Evolutionary conservation across 1,140 invertebrate species (phyloP).

Genomic region (Lucilia cuprina): DNA sequence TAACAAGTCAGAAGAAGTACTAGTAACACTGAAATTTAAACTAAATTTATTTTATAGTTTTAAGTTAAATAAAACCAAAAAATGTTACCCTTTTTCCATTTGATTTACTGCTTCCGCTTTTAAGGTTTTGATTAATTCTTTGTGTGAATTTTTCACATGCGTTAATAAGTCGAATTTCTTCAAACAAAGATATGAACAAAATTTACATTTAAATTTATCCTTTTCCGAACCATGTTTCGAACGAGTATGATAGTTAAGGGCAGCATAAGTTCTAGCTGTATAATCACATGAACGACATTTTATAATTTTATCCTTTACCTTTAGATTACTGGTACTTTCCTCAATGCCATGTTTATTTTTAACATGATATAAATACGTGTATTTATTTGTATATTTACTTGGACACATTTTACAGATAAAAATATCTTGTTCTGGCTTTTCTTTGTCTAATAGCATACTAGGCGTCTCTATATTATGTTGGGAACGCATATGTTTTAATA

Average conservation of each 20-base stretch:
- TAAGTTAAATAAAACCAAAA: background rate
- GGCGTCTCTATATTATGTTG: background rate
- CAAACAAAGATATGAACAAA: background rate
- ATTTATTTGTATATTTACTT: background rate
- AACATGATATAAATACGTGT: background rate
- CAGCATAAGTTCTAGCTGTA: background rate
- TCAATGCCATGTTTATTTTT: background rate
- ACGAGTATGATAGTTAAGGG: conserved; percentile 6
- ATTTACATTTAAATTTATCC: conserved; percentile 15
- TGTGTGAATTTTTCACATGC: conserved; percentile 14
- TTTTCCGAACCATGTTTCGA: background rate
- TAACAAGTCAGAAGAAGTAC: background rate
- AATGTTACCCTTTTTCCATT: background rate
- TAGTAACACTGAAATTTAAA: background rate
- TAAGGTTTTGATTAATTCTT: background rate
- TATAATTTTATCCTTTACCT: background rate
- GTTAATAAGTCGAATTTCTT: background rate
- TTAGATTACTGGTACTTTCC: background rate
- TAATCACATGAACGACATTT: conserved; percentile 6
- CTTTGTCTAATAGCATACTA: background rate
- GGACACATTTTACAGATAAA: background rate
- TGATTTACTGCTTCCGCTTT: background rate
- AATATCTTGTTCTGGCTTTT: background rate
- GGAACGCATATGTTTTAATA: background rate
- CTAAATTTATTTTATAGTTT: background rate